Conservation (phyloP, 2,113 vertebrate species). For the Prietella phreatophila region DNA sequence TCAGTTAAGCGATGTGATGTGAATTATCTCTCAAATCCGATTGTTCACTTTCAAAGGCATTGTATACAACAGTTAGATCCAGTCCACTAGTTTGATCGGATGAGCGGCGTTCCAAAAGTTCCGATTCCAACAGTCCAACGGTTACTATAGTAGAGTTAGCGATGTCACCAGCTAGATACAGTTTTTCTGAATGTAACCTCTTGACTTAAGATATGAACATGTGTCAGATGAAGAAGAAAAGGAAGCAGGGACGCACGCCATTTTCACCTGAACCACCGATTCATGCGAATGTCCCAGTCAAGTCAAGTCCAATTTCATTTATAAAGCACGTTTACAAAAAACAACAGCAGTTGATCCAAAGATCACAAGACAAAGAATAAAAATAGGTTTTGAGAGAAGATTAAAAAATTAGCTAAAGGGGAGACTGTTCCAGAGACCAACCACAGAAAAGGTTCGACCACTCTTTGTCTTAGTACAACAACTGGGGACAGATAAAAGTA, state of each 20-base stretch:
- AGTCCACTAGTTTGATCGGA: not conserved
- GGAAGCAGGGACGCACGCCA: not conserved
- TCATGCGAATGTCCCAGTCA: too few species aligned
- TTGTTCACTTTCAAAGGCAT: not conserved
- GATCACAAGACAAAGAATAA: too few species aligned
- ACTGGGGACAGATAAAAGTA: too few species aligned
- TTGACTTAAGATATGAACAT: not conserved
- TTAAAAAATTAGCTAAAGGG: too few species aligned
- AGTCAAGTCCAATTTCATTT: too few species aligned
- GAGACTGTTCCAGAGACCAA: too few species aligned
- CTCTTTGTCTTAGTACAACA: too few species aligned
- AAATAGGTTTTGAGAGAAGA: too few species aligned
- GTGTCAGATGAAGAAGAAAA: not conserved
- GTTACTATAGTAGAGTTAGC: not conserved
- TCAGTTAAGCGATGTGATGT: not conserved
- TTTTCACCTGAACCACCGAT: not conserved
- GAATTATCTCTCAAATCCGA: not conserved
- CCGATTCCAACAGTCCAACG: not conserved
- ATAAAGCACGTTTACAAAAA: too few species aligned
- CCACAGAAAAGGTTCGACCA: too few species aligned
- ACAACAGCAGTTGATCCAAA: too few species aligned
- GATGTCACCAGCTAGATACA: not conserved
- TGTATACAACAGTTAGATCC: not conserved
- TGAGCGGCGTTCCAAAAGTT: not conserved
- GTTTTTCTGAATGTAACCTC: not conserved